Conservation (phyloP, 2,797 vertebrate species). For the Rhinoraja longicauda region DNA sequence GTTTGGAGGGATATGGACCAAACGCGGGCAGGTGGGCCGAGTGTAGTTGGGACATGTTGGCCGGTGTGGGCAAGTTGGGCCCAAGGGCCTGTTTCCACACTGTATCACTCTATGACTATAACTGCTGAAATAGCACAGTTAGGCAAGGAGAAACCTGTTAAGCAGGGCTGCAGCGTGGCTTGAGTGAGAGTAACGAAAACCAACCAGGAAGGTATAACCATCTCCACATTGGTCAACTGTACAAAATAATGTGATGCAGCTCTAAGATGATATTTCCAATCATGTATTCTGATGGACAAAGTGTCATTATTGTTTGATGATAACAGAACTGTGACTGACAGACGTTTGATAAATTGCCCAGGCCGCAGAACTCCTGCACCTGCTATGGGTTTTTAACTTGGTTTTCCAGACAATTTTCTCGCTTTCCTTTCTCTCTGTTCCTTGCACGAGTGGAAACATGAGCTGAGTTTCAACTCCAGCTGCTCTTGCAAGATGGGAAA, state of each 20-base stretch:
- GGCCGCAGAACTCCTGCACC: background rate
- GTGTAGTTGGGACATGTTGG: too few relatives aligned
- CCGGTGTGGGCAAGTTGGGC: too few relatives aligned
- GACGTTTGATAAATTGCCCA: background rate
- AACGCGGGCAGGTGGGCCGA: too few relatives aligned
- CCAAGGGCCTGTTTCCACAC: too few relatives aligned
- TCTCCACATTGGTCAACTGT: background rate
- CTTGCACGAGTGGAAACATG: background rate
- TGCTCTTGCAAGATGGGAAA: background rate
- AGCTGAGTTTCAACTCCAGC: background rate
- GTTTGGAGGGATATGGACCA: too few relatives aligned
- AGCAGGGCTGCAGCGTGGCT: background rate
- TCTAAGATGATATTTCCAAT: background rate
- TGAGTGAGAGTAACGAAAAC: background rate
- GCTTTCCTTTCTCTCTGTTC: background rate
- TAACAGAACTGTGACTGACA: background rate
- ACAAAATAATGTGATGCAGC: background rate
- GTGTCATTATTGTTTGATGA: background rate
- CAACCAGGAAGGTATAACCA: background rate
- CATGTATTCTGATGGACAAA: background rate
- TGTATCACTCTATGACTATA: background rate
- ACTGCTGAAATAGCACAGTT: background rate
- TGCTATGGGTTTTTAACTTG: background rate
- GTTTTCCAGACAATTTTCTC: background rate
- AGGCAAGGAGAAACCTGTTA: background rate